Evolutionary conservation across 37 sponge, comb jelly and placozoan genomes (phyloP), one percentile per base, ranked within the genome.

Genomic region (Chondrosia reniformis): DNA sequence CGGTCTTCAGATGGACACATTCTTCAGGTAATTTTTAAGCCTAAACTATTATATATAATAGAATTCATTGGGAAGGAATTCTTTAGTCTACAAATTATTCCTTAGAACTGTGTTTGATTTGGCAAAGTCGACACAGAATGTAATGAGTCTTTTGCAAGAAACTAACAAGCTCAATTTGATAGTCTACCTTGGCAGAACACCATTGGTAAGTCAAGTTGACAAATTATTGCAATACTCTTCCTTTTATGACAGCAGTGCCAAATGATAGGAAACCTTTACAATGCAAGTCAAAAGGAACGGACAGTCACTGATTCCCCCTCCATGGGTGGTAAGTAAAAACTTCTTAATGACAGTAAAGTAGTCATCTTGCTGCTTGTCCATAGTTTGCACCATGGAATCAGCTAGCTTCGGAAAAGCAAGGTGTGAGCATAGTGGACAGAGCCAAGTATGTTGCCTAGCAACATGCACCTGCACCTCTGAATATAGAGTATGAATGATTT

Each of bases 311-410:
- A 79, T 85, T 37, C 86, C 86, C 36, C 86, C 86, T 45, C 80
- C 75, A 17, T 85, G 86, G 86, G 86, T 62, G 61, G 86, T 85
- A 71, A 49, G 65, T 45, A 30, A 15, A 13, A 38, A 33, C 15
- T 30, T 67, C 1, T 37, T 8, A 5, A 49, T 1, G 34, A 31
- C 33, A 49, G 10, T 57, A 0, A 45, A 37, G 33, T 56, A 1
- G 40, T 15, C 28, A 19, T 32, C n/a, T n/a, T n/a, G 62, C 73
- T 52, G 49, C 36, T 27, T 33, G 38, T 31, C 0, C 25, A 27
- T 38, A 85, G 86, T 80, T 85, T 62, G 37, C 76, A 15, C 80
- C 86, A 38, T 85, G 86, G 86, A 85, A 85, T 41, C 86, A 85
- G 67, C 30, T 85, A 19, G 38, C 40, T 19, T 32, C 61, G 46